phyloP scores from a whole-genome alignment of 2,888 invertebrate genomes.

The Eupithecia inturbata region DNA sequence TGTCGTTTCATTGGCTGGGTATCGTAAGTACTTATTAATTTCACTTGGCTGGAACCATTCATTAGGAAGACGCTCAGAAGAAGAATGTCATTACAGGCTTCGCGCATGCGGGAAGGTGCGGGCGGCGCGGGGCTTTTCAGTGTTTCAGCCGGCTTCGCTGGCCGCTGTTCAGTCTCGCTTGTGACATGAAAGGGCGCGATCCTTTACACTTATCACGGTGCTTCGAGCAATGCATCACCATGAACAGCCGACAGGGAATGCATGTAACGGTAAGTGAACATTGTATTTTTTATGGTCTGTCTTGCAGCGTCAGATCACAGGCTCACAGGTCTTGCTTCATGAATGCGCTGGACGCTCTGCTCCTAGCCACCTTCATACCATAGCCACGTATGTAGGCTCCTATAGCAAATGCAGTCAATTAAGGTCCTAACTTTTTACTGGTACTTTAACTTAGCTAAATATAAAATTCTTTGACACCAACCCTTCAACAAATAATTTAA shows the following conservation, averaged over 20 bases:
- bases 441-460: not conserved
- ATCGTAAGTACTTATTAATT: conserved; percentile 12
- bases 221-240: conserved; percentile 88
- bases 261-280: conserved; percentile 79
- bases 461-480: not conserved
- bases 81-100: conserved; percentile 45
- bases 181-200: conserved; percentile 85
- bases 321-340: not conserved
- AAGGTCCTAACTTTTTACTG: not conserved
- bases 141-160: conserved; percentile 73
- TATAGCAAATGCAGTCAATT: not conserved
- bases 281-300: conserved; percentile 31
- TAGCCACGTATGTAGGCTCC: conserved; percentile 1
- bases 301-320: not conserved
- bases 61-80: conserved; percentile 35
- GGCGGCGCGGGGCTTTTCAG: conserved; percentile 59
- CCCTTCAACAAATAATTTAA: too few species aligned
- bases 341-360: not conserved
- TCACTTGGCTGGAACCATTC: conserved; percentile 39
- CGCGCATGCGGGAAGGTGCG: conserved; percentile 70
- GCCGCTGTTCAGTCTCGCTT: conserved; percentile 78
- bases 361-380: not conserved
- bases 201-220: conserved; percentile 82
- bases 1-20: conserved; percentile 14
- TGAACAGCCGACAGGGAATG: conserved; percentile 86